Evolutionary conservation across 92 coral and sea anemone species (phyloP).

Genomic region (Parazoanthus darwini): DNA sequence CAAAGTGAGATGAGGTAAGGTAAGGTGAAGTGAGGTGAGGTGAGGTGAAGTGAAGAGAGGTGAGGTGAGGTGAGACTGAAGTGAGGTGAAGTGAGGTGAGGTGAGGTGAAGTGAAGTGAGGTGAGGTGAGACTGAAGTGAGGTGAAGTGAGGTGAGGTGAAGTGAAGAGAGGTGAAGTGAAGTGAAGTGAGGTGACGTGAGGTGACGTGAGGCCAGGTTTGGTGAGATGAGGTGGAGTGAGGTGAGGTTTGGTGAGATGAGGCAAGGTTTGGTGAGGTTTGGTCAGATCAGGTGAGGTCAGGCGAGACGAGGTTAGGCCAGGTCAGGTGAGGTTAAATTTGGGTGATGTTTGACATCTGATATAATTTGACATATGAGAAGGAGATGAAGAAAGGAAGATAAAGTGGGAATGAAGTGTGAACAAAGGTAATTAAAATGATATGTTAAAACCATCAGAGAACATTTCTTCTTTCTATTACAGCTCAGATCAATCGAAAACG

Average conservation of each 20-base stretch:
- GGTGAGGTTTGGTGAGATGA: background rate
- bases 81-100: background rate
- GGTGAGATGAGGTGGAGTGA: background rate
- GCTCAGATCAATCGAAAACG: conserved; percentile 26
- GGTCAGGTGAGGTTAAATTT: background rate
- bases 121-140: background rate
- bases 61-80: background rate
- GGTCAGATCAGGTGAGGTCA: background rate
- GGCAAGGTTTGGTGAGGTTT: background rate
- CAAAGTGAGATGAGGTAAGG: too few species aligned
- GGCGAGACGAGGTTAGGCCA: background rate
- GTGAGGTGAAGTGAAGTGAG: background rate
- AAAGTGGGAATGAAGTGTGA: background rate
- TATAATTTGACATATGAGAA: background rate
- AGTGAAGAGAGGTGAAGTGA: background rate
- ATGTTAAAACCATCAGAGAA: background rate
- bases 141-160: background rate
- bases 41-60: background rate
- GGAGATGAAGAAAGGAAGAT: background rate
- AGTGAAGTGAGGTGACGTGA: background rate
- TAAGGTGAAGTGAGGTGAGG: too few species aligned
- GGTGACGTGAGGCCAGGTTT: background rate
- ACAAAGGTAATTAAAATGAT: background rate
- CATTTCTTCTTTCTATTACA: background rate
- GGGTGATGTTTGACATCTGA: too few species aligned